Conservation (phyloP, 2,113 vertebrate genomes). For the Tupaia tana region DNA sequence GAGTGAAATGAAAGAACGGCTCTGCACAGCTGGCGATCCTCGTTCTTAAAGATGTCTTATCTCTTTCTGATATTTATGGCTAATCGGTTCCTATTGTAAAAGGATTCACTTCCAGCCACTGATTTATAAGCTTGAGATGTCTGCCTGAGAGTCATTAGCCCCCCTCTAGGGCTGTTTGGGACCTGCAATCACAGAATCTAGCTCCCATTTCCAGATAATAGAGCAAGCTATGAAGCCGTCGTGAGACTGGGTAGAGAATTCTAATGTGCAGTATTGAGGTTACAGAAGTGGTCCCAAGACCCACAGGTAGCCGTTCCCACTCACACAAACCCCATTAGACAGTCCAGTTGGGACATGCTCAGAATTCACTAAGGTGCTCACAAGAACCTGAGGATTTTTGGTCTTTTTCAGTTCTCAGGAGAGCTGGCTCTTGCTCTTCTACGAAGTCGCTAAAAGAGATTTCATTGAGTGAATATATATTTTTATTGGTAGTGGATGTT, state of each 20-base stretch:
- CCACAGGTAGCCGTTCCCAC: background rate
- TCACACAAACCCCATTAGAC: background rate
- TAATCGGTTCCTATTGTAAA: conserved; percentile 4
- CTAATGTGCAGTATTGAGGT: background rate
- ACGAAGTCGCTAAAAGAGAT: background rate
- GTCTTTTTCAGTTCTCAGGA: background rate
- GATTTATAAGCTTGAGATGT: conserved; percentile 24
- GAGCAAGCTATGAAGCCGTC: background rate
- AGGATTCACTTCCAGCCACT: background rate
- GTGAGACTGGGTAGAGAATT: background rate
- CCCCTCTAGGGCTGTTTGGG: background rate
- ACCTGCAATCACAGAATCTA: background rate
- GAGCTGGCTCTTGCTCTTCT: background rate
- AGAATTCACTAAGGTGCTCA: background rate
- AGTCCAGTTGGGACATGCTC: background rate
- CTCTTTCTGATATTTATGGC: background rate
- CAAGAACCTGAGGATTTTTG: background rate
- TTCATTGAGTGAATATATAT: background rate
- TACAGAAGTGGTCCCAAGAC: background rate
- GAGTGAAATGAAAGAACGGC: background rate
- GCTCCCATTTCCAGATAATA: background rate
- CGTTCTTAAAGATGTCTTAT: background rate
- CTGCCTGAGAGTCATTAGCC: background rate
- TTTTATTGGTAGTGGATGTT: background rate
- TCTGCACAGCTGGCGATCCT: background rate